Base-by-base conservation (phyloP, 2,113 vertebrate genomes). In the Dipodomys stephensi region DNA sequence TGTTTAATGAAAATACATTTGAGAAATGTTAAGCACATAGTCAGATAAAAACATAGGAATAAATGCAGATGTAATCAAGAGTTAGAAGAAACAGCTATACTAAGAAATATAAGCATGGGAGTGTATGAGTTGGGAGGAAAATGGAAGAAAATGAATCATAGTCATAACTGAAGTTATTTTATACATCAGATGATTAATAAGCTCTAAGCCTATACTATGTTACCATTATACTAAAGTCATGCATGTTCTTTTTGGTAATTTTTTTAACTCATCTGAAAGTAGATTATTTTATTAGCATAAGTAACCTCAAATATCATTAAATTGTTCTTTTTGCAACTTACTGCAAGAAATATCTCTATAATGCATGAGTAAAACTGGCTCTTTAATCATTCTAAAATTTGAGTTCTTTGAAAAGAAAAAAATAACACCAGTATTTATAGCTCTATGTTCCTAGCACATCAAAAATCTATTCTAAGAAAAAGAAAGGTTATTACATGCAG, bases 381-480 rank as follows among this genome's bases (percentile, higher is more conserved):
- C 53, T 92, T 96, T 79, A 96, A 82, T 95, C 67, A 94, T 77
- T 94, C 92, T 90, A 86, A 95, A 94, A 92, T 93, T 76, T 76
- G 19, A 8, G 32, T 92, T 91, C n/a, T 91, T 92, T 60, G 10
- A 62, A 95, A 85, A 95, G 71, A 72, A 94, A 93, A 94, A 84
- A 88, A 65, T 57, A 65, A 39, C 74, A 27, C 68, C 27, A 88
- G 65, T 94, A 95, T 96, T 93, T 93, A 93, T 80, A 96, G 49
- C 12, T 79, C 78, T 65, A 28, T 91, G 32, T 91, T 96, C 53
- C 77, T 87, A 93, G 76, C 80, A 92, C 62, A 93, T 92, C 69
- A 90, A 95, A 94, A 93, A 81, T 92, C 72, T 95, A 91, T 96
- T 95, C 82, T 93, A 62, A 95, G 60, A 87, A 87, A 92, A 91